Percentiles rank a stretch among this genome's conserved stretches.
Evolutionary conservation across 37 sponge, comb jelly and placozoan species (phyloP).

Genomic region (Diacarnus erythraeanus): DNA sequence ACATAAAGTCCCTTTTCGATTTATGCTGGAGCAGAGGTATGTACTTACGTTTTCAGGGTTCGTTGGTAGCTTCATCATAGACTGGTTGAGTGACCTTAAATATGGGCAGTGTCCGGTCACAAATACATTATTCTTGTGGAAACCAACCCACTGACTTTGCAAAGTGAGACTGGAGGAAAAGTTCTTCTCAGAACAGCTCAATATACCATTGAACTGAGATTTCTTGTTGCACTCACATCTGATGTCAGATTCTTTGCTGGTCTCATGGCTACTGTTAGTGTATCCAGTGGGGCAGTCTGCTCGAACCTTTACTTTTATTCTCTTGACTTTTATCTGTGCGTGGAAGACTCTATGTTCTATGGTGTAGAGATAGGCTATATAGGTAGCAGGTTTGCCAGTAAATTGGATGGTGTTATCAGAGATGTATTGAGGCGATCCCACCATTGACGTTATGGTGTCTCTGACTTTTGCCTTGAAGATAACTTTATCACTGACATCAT

Average conservation of each 20-base stretch:
- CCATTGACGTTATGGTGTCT: neutral
- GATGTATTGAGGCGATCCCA: neutral
- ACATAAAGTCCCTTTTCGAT: neutral
- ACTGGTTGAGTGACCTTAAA: neutral
- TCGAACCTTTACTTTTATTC: no score
- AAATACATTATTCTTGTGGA: no score
- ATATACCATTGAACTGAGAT: neutral
- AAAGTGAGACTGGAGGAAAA: neutral
- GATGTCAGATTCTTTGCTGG: neutral
- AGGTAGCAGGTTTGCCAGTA: neutral
- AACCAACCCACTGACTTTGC: neutral
- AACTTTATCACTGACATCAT: neutral
- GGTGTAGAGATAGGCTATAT: neutral
- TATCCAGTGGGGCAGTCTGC: neutral
- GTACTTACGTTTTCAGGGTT: neutral
- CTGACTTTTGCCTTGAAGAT: neutral
- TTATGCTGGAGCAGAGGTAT: neutral
- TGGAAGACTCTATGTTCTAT: neutral
- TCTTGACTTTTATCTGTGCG: neutral
- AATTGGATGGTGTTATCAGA: neutral
- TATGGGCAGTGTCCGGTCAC: neutral
- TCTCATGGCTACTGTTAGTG: neutral
- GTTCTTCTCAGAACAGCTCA: neutral
- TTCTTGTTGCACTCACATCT: neutral
- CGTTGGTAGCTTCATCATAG: neutral